Evolutionary conservation across 1,140 invertebrate species (phyloP), one percentile per base, ranked within the genome.

Genomic region (Idris sp.): DNA sequence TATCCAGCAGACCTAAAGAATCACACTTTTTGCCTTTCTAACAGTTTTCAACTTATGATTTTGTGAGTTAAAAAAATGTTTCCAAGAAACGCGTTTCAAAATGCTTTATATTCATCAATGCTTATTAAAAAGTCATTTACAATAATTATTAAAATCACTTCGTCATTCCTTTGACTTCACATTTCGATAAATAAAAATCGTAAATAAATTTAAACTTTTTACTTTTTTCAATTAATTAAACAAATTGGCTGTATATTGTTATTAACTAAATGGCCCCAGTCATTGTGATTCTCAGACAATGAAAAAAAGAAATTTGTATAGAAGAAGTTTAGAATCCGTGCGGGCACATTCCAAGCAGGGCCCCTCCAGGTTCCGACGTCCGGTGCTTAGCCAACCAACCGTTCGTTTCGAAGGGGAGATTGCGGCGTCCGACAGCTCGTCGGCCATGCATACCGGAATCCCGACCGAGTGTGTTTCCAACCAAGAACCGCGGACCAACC

Each of bases 341-440:
- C 82, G 76, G 81, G 78, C 83, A 78, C 82, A 83, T 87, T 87
- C 62, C 44, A 73, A 43, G 61, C 69, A 44, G 62, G 78, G 77
- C 64, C 79, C 80, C 76, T 79, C 72, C 62, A 74, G 59, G 76
- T 59, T 68, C 41, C 73, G 61, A 77, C 72, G 79, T 83, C 78
- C 80, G 78, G 76, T 78, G 64, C 77, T 58, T 79, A 59, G 65
- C 54, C 78, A 68, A 74, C 77, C 74, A 79, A 62, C 64, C 80
- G 77, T 84, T 71, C n/a, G n/a, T n/a, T n/a, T n/a, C 74, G 69
- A 82, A 78, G 82, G 79, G 80, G 81, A 83, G 81, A 84, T 84
- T 81, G 83, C 81, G 79, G 76, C 69, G 71, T 65, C 61, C 65
- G 77, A 79, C 80, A 81, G 67, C 46, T 77, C 80, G 81, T 79